Conservation (phyloP, 2,888 invertebrate genomes). For the Diadegma fenestrale region DNA sequence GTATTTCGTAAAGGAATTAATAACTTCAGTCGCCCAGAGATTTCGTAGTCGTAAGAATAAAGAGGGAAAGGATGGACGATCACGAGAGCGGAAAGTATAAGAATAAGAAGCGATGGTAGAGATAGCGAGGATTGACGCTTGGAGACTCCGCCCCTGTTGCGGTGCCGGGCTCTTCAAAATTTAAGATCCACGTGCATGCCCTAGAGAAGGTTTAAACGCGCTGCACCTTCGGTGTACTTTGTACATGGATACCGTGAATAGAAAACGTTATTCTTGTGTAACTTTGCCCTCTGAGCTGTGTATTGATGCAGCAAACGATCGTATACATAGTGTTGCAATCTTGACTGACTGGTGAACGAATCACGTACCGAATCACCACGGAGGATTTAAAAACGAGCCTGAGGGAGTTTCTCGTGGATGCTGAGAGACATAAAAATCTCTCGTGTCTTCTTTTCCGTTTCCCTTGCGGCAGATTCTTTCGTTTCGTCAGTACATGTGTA, state of each 20-base stretch:
- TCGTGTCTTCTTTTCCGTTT: constrained; percentile 16
- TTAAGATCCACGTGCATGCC: constrained; percentile 68
- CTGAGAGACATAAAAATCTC: constrained; percentile 24
- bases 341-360: constrained; percentile 50
- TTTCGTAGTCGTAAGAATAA: not conserved
- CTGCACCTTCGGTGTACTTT: not conserved
- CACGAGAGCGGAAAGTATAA: constrained; percentile 11
- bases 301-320: constrained; percentile 20
- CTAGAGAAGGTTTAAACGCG: constrained; percentile 47
- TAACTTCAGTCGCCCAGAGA: not conserved
- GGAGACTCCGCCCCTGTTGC: constrained; percentile 21
- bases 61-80: constrained; percentile 21
- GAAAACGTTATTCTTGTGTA: not conserved
- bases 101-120: constrained; percentile 40
- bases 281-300: not conserved
- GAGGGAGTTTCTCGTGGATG: not conserved
- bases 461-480: not conserved
- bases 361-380: constrained; percentile 56
- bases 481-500: not conserved
- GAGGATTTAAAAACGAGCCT: constrained; percentile 36
- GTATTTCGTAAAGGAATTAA: not conserved
- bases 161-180: constrained; percentile 55
- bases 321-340: constrained; percentile 61
- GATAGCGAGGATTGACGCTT: constrained; percentile 32
- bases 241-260: constrained; percentile 1